Evolutionary conservation across 2,113 vertebrate genomes (phyloP), one percentile per base, ranked within the genome.

Genomic region (Xiphophorus maculatus): DNA sequence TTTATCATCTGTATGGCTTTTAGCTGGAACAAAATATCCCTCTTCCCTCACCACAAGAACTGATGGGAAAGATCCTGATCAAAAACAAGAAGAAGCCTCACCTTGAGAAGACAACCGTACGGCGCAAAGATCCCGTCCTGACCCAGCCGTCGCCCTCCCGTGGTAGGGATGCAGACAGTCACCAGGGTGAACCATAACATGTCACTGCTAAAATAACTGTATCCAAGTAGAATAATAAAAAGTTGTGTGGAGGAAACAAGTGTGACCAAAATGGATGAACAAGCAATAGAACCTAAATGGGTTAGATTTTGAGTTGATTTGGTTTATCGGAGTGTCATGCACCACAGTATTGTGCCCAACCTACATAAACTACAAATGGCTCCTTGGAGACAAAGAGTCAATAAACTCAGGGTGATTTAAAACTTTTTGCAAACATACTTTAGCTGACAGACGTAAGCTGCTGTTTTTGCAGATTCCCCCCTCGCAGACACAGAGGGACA

Each of bases 11-110:
- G 7, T 0, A 0, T 65, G 35, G 29, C 0, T 35, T 75, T 37
- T 62, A 97, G 97, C 94, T 97, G 79, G 80, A 92, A 22, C 93
- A 93, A 0, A 94, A 94, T 4, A 72, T 94, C 22, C 54, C 78
- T 6, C 90, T 97, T 30, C 97, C 97, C n/a, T 92, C 94, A 11
- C 97, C 97, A 0, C 95, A 96, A 85, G 96, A 97, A 67, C 72
- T 97, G 77, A 30, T 96, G 90, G 96, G 96, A 28, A 97, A 96
- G 71, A 97, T 97, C 83, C 93, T 97, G n/a, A 95, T 97, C 66
- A 97, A 97, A 91, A 97, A 97, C 90, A 97, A 97, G 91, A 97
- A 97, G 86, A 94, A 96, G 40, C 95, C 95, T 77, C 87, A 74
- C 32, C 74, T 91, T 0, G 82, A 4, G 69, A 69, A 2, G 92